Percentiles rank a stretch among this genome's conserved stretches.
Conservation (phyloP, 2,888 invertebrate genomes). For the Dugesia japonica region DNA sequence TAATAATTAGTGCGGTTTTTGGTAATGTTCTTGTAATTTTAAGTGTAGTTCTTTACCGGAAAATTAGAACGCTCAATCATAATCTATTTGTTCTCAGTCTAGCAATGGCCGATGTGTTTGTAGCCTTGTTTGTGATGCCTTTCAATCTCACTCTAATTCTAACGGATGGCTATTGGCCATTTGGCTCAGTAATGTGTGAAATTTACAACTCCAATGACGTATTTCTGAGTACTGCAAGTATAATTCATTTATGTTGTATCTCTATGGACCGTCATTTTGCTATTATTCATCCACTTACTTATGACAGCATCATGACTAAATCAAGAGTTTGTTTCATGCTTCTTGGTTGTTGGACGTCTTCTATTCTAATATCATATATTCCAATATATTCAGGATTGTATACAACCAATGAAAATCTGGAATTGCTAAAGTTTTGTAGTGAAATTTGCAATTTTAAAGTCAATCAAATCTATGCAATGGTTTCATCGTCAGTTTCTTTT, state of each 20-base stretch:
- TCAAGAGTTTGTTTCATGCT: constrained; percentile 54
- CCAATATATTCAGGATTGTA: constrained; percentile 89
- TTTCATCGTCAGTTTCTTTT: constrained; percentile 46
- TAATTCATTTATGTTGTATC: constrained; percentile 79
- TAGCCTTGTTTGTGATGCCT: constrained; percentile 54
- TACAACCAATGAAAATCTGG: constrained; percentile 60
- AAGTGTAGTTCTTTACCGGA: constrained; percentile 67
- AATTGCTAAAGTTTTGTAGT: constrained; percentile 38
- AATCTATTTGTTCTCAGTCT: constrained; percentile 87
- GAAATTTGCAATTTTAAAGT: constrained; percentile 43
- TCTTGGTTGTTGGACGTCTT: constrained; percentile 69
- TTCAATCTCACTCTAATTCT: constrained; percentile 44
- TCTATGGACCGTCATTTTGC: constrained; percentile 61
- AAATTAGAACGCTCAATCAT: constrained; percentile 64
- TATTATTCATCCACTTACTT: constrained; percentile 78
- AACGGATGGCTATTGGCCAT: constrained; percentile 62
- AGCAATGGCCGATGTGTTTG: constrained; percentile 78
- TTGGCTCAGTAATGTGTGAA: constrained; percentile 74
- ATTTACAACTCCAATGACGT: constrained; percentile 84
- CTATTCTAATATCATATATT: constrained; percentile 74
- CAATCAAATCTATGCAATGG: constrained; percentile 43
- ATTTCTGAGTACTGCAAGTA: constrained; percentile 69
- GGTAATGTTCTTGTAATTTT: constrained; percentile 84
- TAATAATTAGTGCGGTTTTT: constrained; percentile 58
- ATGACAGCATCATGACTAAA: constrained; percentile 79